Conservation (phyloP, 2,888 invertebrate genomes). For the Eupithecia centaureata region DNA sequence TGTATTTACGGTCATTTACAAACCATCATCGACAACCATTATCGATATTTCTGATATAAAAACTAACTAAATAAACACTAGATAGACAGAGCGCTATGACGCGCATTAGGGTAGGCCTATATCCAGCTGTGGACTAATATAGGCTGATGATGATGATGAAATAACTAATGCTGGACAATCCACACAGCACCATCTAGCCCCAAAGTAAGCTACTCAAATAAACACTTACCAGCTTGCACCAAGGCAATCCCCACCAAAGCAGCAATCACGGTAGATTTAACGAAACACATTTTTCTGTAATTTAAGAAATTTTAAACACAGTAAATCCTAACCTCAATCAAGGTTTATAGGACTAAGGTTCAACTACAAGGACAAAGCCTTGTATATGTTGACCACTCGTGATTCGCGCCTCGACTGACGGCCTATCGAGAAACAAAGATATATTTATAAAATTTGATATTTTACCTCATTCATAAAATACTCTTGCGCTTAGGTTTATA, state of each 20-base stretch:
- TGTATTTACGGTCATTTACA: too few species aligned
- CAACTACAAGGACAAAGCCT: slow-evolving; percentile 49
- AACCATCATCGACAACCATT: too few species aligned
- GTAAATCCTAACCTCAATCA: slow-evolving; percentile 44
- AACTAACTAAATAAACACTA: too few species aligned
- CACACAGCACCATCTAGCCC: too few species aligned
- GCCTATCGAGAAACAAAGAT: background rate
- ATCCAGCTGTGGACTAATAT: too few species aligned
- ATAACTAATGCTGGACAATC: too few species aligned
- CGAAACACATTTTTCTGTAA: slow-evolving; percentile 32
- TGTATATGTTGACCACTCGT: slow-evolving; percentile 43
- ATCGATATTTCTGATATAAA: too few species aligned
- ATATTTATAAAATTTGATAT: background rate
- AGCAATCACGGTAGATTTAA: slow-evolving; percentile 7
- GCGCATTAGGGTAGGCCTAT: too few species aligned
- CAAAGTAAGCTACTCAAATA: background rate
- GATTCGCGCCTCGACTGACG: slow-evolving; percentile 35
- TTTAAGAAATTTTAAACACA: slow-evolving; percentile 22
- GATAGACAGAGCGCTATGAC: too few species aligned
- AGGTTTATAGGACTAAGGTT: slow-evolving; percentile 45
- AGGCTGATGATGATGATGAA: too few species aligned
- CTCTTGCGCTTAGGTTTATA: background rate
- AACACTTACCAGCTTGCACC: slow-evolving; percentile 31
- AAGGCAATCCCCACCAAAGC: slow-evolving; percentile 10
- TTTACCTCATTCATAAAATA: slow-evolving; percentile 4